A percentile compares a stretch with the other conserved stretches of the same genome.
phyloP scores from a whole-genome alignment of 2,113 vertebrate species.

The Gadus chalcogrammus region DNA sequence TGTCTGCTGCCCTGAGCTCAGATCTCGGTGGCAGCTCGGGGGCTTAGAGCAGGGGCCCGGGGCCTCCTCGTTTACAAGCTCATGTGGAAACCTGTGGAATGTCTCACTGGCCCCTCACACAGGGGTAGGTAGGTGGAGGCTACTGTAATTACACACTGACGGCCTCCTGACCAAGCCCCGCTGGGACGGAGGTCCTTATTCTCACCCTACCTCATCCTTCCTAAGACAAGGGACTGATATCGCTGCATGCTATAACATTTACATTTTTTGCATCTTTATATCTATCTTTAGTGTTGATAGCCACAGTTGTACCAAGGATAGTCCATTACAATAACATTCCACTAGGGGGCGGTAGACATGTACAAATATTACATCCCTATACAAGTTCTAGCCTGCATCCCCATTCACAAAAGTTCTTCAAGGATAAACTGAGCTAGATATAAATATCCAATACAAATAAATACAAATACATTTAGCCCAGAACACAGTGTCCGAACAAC shows the following conservation, averaged over 20 bases:
- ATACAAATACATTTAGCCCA: neutral
- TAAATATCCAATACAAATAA: conserved; percentile 24
- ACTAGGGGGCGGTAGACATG: conserved; percentile 61
- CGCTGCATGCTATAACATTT: neutral
- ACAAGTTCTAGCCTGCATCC: conserved; percentile 12
- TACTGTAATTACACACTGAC: conserved; percentile 29
- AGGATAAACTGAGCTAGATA: conserved; percentile 12
- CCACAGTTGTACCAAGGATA: neutral
- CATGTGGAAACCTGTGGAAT: conserved; percentile 63
- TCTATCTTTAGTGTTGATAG: neutral
- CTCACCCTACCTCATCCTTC: too few relatives aligned
- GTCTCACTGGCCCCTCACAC: conserved; percentile 53
- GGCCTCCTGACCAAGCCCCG: neutral
- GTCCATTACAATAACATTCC: conserved; percentile 38
- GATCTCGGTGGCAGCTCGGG: conserved; percentile 33
- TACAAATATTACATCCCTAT: too few relatives aligned
- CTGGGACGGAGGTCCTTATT: too few relatives aligned
- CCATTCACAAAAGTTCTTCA: conserved; percentile 36
- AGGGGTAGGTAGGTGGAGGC: neutral
- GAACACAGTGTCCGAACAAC: neutral
- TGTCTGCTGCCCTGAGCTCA: conserved; percentile 39
- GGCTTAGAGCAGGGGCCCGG: conserved; percentile 38
- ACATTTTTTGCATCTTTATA: neutral
- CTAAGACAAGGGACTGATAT: neutral
- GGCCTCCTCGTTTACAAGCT: conserved; percentile 66